Base-by-base conservation (phyloP, 1,140 invertebrate genomes). In the Drosophila varians region DNA sequence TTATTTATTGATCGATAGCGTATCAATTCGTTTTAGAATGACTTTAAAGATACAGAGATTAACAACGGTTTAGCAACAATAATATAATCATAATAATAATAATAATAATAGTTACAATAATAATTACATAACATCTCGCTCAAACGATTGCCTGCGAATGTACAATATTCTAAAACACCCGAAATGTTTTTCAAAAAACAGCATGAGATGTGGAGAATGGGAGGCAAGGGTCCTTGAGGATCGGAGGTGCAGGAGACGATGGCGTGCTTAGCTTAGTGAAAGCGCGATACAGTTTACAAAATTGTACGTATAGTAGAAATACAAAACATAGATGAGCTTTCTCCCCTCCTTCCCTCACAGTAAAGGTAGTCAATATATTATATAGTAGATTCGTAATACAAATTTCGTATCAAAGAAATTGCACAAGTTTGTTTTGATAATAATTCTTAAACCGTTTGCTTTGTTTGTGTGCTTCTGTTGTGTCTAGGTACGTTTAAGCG, bases 131-230 rank as follows among this genome's bases (percentile, higher is more conserved):
- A 80, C 62, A 61, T 46, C 70, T 86, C 56, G 70, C 14, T 54
- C 52, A n/a, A 12, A 60, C 65, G 74, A 75, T 75, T 78, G 75
- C 71, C 51, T 62, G 77, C 72, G 76, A 74, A 80, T 77, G 74
- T 82, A 86, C 76, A 86, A 77, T 80, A 82, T 74, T 80, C 82
- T 76, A 80, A 80, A 87, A 86, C 74, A 82, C 58, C 77, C 69
- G 72, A 86, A 86, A 76, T 74, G 62, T 86, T 84, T 34, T 28
- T 65, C 87, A 42, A 86, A 80, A 84, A 86, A 87, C 34, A 52
- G 60, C 60, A 45, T 66, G 48, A 57, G 26, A 42, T 57, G 19
- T 14, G 45, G 23, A 23, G 46, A 61, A 23, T 16, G 47, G 5
- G 34, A 38, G 36, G 36, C 36, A 38, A 38, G 36, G 36, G n/a